Evolutionary conservation across 2,113 vertebrate genomes (phyloP).

Genomic region (Poeciliopsis occidentalis): DNA sequence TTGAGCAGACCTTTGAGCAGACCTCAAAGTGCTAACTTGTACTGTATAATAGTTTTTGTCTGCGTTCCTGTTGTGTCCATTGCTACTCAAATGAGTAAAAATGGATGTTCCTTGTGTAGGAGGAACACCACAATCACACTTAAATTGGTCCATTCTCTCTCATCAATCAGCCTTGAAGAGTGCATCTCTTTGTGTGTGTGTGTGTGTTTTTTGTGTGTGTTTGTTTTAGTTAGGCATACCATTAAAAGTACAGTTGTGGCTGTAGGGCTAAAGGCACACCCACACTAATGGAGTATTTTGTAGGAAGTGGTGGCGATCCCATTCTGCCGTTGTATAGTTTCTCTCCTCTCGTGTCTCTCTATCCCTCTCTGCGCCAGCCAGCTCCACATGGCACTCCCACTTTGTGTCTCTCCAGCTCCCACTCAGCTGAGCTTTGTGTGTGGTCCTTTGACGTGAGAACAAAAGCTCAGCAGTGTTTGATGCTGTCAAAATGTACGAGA

Average conservation of each 20-base stretch:
- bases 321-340: slow-evolving; percentile 49
- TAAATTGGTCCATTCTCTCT: slow-evolving; percentile 14
- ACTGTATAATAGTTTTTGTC: too few relatives aligned
- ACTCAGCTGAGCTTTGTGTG: slow-evolving; percentile 67
- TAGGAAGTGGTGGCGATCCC: slow-evolving; percentile 58
- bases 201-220: too few relatives aligned
- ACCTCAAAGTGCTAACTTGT: slow-evolving; percentile 1
- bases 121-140: too few relatives aligned
- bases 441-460: slow-evolving; percentile 64
- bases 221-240: slow-evolving; percentile 25
- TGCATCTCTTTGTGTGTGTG: slow-evolving; percentile 3
- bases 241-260: slow-evolving; percentile 43
- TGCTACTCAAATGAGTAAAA: too few relatives aligned
- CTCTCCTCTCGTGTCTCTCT: slow-evolving; percentile 33
- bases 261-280: slow-evolving; percentile 57
- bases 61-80: too few relatives aligned
- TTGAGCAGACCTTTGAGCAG: too few relatives aligned
- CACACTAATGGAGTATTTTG: slow-evolving; percentile 63
- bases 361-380: slow-evolving; percentile 29
- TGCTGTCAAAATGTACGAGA: slow-evolving; percentile 52
- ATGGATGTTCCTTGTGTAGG: too few relatives aligned
- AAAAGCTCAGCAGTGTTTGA: slow-evolving; percentile 58
- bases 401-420: slow-evolving; percentile 46
- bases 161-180: slow-evolving; percentile 25
- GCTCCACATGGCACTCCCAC: slow-evolving; percentile 70